Conservation (phyloP, 2,888 invertebrate species). For the Drosophila prostipennis region DNA sequence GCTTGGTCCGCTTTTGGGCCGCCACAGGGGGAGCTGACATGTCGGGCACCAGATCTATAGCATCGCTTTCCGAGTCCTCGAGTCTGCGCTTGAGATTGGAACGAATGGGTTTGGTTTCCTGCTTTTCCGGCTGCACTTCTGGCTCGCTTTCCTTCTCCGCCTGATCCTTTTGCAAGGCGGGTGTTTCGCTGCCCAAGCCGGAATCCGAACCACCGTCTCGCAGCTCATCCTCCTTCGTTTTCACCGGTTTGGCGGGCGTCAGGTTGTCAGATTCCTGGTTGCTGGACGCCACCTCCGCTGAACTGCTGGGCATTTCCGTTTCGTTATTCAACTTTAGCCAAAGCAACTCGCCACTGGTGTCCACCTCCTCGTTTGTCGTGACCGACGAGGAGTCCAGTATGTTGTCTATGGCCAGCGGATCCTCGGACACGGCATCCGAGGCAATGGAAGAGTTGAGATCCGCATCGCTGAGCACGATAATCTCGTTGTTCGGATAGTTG, state of each 20-base stretch:
- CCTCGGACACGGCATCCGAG: conserved; percentile 81
- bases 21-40: conserved; percentile 30
- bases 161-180: conserved; percentile 14
- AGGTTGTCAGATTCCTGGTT: conserved; percentile 4
- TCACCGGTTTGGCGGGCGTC: conserved; percentile 6
- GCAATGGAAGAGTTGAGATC: conserved; percentile 77
- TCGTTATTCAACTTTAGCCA: conserved; percentile 76
- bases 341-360: conserved; percentile 65
- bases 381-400: conserved; percentile 59
- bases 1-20: conserved; percentile 88
- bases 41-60: conserved; percentile 81
- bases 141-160: conserved; percentile 5
- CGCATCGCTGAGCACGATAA: conserved; percentile 76
- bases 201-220: conserved; percentile 93
- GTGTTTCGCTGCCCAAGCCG: conserved; percentile 90
- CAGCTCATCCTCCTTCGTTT: conserved; percentile 67
- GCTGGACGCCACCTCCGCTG: conserved; percentile 2
- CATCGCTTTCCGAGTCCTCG: conserved; percentile 84
- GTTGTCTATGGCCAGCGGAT: conserved; percentile 83
- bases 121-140: conserved; percentile 3
- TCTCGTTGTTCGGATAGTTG: conserved; percentile 73
- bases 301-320: conserved; percentile 56
- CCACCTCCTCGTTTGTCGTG: conserved; percentile 62
- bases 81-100: conserved; percentile 89
- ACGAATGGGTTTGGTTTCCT: conserved; percentile 80